Base-by-base conservation (phyloP, 2,888 invertebrate species). In the Dryomyza anilis region DNA sequence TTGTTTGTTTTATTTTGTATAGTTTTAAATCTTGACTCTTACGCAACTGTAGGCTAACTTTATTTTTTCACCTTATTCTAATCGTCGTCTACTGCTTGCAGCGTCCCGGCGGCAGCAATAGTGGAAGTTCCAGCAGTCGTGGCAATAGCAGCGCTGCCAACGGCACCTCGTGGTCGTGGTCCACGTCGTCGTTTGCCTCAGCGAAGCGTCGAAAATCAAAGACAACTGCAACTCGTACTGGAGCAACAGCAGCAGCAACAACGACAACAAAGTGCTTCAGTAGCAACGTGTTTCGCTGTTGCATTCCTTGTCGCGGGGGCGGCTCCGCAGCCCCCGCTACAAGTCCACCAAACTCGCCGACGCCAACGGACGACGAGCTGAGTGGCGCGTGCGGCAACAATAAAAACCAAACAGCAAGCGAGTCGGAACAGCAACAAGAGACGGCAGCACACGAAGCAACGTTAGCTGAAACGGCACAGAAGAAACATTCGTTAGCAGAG, bases 271-370 rank as follows among this genome's bases (percentile, higher is more conserved):
- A 82, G 81, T 82, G 81, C 74, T 81, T 81, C 74, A 77, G 90
- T 87, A 87, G 88, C 83, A 88, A 88, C 87, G 89, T 90, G 86
- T 91, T 91, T 89, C 90, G 90, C 87, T 91, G 91, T 87, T 90
- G 90, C 87, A 87, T 90, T 89, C 91, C 90, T 88, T 91, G 89
- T 89, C 90, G 90, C 87, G 89, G 90, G 89, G 89, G 90, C 89
- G 87, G 88, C 87, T 88, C 90, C 85, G 84, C 87, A 84, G 86
- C 88, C 85, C 85, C 85, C 81, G 81, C 84, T 76, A 83, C 82
- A 85, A 85, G 87, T 83, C 87, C 87, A 76, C 81, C 83, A 73
- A 79, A 78, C 74, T 81, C 83, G 74, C 74, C 77, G 64, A 72
- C 78, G 71, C 74, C 77, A 66, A 72, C 71, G 74, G 78, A 80